These are phyloP conservation scores for Peromyscus aztecus DNA, from an alignment of 2,797 vertebrate genomes.

Conservation along the genomic window DNA sequence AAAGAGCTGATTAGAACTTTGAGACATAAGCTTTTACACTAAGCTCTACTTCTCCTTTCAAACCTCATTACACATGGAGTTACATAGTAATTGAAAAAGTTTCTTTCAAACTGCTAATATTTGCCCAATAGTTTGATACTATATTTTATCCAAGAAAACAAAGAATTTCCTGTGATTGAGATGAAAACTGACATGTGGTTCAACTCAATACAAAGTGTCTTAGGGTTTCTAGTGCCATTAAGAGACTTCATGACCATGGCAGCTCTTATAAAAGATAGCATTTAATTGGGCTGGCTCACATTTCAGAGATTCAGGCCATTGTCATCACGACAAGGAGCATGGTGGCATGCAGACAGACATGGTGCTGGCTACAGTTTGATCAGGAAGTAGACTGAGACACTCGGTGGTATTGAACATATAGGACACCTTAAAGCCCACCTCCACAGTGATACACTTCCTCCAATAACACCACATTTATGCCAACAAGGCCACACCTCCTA, in stretches of 20 bases:
- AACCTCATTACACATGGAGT: neutral
- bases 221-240: neutral
- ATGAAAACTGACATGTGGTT: neutral
- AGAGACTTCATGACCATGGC: neutral
- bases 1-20: constrained; percentile 11
- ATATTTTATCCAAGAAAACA: neutral
- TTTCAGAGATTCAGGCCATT: neutral
- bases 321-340: neutral
- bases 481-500: neutral
- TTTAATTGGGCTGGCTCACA: neutral
- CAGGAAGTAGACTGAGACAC: neutral
- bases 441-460: neutral
- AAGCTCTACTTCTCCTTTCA: constrained; percentile 20
- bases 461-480: neutral
- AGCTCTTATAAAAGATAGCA: neutral
- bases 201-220: neutral
- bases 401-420: neutral
- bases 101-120: constrained; percentile 35
- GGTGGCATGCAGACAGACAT: neutral
- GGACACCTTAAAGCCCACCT: neutral
- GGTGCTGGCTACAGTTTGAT: neutral
- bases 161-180: neutral
- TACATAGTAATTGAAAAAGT: constrained; percentile 38
- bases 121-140: neutral
- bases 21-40: constrained; percentile 15